These are phyloP conservation scores for Varanus komodoensis DNA, from an alignment of 2,113 vertebrate genomes.

Conservation along the genomic window DNA sequence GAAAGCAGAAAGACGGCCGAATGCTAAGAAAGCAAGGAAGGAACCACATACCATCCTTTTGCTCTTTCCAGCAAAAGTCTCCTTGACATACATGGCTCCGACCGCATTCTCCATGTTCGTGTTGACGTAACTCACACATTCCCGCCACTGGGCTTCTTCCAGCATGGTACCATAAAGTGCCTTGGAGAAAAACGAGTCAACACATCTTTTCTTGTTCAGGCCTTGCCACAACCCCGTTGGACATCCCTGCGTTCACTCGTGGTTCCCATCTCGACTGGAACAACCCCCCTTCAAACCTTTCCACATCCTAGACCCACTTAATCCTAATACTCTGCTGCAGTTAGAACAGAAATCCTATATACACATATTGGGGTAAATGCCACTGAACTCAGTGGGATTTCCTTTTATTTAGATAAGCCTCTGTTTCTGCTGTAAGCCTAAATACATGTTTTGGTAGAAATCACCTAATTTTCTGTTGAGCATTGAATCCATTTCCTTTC, in stretches of 20 bases:
- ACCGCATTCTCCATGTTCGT: slow-evolving; percentile 95
- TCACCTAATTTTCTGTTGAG: no score
- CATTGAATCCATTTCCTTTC: no score
- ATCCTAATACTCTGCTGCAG: no score
- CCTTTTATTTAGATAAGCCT: no score
- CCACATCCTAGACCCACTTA: neutral
- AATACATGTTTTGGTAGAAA: no score
- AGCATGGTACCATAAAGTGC: slow-evolving; percentile 89
- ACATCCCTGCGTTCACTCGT: neutral
- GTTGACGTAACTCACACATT: slow-evolving; percentile 94
- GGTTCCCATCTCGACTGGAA: no score
- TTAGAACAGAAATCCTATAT: no score
- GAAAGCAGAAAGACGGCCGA: no score
- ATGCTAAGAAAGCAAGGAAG: neutral
- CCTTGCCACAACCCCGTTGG: neutral
- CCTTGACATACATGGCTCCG: slow-evolving; percentile 90
- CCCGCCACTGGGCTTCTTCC: slow-evolving; percentile 94
- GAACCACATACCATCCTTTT: slow-evolving; percentile 88
- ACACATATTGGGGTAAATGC: no score
- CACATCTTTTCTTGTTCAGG: fast-evolving
- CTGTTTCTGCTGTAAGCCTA: no score
- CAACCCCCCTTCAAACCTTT: neutral
- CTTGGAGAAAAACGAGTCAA: slow-evolving; percentile 64
- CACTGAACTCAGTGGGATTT: no score
- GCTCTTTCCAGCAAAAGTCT: slow-evolving; percentile 92